These are phyloP conservation scores for Cynopterus sphinx DNA, from an alignment of 2,797 vertebrate genomes.

Conservation along the genomic window DNA sequence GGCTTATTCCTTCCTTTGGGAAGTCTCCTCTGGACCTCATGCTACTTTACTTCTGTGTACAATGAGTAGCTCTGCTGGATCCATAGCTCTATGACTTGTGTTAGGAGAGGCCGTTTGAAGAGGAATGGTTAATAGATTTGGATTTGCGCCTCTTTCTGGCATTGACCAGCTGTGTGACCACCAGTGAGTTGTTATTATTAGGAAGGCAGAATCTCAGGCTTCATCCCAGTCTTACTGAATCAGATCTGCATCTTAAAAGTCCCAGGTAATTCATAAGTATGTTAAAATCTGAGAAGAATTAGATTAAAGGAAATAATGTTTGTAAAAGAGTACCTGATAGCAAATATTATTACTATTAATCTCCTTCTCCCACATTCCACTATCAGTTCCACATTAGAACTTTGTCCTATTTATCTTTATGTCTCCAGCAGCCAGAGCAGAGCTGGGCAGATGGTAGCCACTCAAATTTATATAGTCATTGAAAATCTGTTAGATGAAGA, in stretches of 20 bases:
- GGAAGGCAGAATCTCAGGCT: not conserved
- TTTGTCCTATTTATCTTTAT: not conserved
- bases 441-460: not conserved
- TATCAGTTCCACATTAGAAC: not conserved
- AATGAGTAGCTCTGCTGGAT: not conserved
- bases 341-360: not conserved
- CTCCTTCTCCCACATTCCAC: not conserved
- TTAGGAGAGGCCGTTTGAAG: not conserved
- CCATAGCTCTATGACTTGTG: not conserved
- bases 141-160: not conserved
- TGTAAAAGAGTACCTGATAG: not conserved
- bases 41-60: not conserved
- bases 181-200: not conserved
- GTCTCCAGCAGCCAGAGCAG: not conserved
- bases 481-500: not conserved
- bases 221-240: not conserved
- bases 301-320: not conserved
- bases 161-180: not conserved
- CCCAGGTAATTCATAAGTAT: not conserved
- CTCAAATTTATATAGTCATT: not conserved
- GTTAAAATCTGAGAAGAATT: slow-evolving; percentile 11
- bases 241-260: not conserved
- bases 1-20: not conserved
- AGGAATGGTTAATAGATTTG: not conserved
- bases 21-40: not conserved